Evolutionary conservation across 1,140 invertebrate species (phyloP), one percentile per base, ranked within the genome.

Genomic region (Prorops nasuta): DNA sequence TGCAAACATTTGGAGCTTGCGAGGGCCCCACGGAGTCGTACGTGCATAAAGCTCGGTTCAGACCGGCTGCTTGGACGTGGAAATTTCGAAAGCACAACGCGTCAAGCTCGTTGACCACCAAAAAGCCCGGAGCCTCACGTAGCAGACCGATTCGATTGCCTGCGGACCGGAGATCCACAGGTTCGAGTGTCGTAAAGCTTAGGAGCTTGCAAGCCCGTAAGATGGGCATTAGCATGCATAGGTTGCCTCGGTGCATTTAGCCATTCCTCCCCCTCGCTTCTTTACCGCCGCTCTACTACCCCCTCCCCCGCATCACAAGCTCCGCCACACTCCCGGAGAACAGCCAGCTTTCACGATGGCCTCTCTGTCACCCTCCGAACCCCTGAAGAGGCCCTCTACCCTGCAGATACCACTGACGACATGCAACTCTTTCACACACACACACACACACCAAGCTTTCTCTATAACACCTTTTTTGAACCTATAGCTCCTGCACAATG

Each of bases 191-290:
- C 50, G 60, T 44, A 48, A 57, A 58, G 54, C 51, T 54, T 35
- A 36, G 44, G 10, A 48, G 53, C 49, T 51, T 40, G 51, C 61
- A 60, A 67, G 54, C 43, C 49, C 45, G 54, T 66, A 66, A 71
- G 64, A 69, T 64, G 58, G 54, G 57, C 63, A 71, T 71, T 71
- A 70, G 62, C 64, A 70, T 72, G 69, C 70, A 71, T 70, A 69
- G 66, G 63, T 67, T 65, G 67, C 44, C 54, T 40, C 56, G 51
- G 55, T 55, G 58, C 66, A 69, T 71, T 72, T 71, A 72, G 57
- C 60, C 60, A 57, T 48, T 54, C 57, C 48, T 44, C 38, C 51
- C 45, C 21, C n/a, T 42, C 10, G 44, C 19, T 20, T 22, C 39
- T 9, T 16, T 15, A 15, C 10, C 15, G 14, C 14, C 15, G 34